phyloP scores from a whole-genome alignment of 2,888 invertebrate species.

The Dolichopus griseipennis region DNA sequence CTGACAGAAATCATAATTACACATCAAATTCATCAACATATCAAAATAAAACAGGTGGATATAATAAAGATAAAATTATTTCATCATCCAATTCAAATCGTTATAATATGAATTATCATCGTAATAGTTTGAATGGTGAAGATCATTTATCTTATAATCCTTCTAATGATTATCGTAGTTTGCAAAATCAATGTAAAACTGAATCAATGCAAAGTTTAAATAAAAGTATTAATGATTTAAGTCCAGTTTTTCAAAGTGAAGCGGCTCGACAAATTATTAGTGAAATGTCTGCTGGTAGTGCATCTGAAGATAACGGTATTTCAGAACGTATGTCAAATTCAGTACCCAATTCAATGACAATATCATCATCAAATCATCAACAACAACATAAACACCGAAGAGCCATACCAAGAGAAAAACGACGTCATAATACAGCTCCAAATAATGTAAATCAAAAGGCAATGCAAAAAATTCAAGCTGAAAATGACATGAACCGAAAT shows the following conservation, averaged over 20 bases:
- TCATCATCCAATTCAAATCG: slow-evolving; percentile 32
- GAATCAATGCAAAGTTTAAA: slow-evolving; percentile 42
- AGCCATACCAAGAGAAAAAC: slow-evolving; percentile 70
- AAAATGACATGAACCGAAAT: slow-evolving; percentile 44
- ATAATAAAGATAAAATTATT: slow-evolving; percentile 22
- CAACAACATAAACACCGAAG: slow-evolving; percentile 50
- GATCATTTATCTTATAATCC: slow-evolving; percentile 18
- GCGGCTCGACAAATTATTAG: slow-evolving; percentile 79
- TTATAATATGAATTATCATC: slow-evolving; percentile 21
- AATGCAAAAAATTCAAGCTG: slow-evolving; percentile 49
- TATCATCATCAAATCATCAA: slow-evolving; percentile 42
- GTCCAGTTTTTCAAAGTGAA: slow-evolving; percentile 77
- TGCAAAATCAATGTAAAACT: slow-evolving; percentile 29
- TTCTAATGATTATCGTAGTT: slow-evolving; percentile 15
- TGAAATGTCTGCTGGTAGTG: slow-evolving; percentile 55
- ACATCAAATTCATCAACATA: slow-evolving; percentile 16
- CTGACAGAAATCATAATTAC: slow-evolving; percentile 39
- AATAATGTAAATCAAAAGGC: slow-evolving; percentile 60
- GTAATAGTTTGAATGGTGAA: background rate
- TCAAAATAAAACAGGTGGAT: background rate
- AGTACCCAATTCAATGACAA: slow-evolving; percentile 29
- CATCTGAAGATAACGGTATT: slow-evolving; percentile 39
- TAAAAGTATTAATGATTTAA: slow-evolving; percentile 49
- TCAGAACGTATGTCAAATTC: slow-evolving; percentile 10
- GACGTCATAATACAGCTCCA: slow-evolving; percentile 81